phyloP scores from a whole-genome alignment of 2,888 invertebrate species.

The Saturnia japonica region DNA sequence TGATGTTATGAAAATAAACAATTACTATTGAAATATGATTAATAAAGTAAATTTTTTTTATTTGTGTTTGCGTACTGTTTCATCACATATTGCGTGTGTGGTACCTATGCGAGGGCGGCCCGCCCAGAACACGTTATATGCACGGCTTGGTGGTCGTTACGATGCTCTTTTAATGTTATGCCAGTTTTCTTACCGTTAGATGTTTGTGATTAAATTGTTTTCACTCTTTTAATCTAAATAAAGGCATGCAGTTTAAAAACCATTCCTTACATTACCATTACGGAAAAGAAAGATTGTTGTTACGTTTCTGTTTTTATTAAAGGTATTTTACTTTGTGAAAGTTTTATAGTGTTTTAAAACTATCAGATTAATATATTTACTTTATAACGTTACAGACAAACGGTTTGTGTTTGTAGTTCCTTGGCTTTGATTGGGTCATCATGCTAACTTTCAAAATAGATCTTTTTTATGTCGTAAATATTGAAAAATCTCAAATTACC shows the following conservation, averaged over 20 bases:
- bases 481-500: neutral
- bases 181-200: slow-evolving; percentile 32
- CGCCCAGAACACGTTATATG: slow-evolving; percentile 50
- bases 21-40: neutral
- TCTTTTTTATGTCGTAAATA: neutral
- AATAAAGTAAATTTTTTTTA: neutral
- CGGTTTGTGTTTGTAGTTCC: neutral
- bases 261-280: slow-evolving; percentile 12
- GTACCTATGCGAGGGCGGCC: slow-evolving; percentile 59
- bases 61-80: slow-evolving; percentile 19
- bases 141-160: slow-evolving; percentile 35
- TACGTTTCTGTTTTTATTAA: slow-evolving; percentile 5
- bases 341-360: slow-evolving; percentile 6
- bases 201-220: slow-evolving; percentile 22
- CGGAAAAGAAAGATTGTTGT: slow-evolving; percentile 12
- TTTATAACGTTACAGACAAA: slow-evolving; percentile 7
- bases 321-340: slow-evolving; percentile 9
- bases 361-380: slow-evolving; percentile 7
- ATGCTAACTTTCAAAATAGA: neutral
- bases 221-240: slow-evolving; percentile 19
- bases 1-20: neutral
- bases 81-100: slow-evolving; percentile 24
- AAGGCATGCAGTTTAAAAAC: slow-evolving; percentile 20
- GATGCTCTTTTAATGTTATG: slow-evolving; percentile 33
- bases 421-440: neutral